These are phyloP conservation scores for Menidia menidia DNA, from an alignment of 2,797 vertebrate species.

Conservation along the genomic window DNA sequence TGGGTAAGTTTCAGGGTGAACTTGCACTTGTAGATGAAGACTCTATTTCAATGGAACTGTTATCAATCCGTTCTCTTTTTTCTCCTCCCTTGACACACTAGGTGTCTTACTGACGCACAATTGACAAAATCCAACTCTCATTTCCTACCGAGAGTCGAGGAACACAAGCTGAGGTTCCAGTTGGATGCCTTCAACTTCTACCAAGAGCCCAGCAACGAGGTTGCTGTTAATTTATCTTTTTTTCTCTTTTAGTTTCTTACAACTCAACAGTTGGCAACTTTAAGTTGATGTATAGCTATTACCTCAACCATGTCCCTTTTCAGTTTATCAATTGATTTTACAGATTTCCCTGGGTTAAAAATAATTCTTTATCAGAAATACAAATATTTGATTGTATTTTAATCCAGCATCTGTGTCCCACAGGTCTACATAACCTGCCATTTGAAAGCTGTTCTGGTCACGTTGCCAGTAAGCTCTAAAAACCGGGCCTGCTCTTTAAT, in stretches of 20 bases:
- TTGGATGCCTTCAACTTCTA: slow-evolving; percentile 77
- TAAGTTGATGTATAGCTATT: too few relatives aligned
- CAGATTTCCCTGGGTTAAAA: not conserved
- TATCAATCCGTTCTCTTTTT: not conserved
- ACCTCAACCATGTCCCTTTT: not conserved
- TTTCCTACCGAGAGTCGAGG: slow-evolving; percentile 66
- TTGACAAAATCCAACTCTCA: slow-evolving; percentile 67
- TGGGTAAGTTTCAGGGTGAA: slow-evolving; percentile 61
- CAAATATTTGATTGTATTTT: not conserved
- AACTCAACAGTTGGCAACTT: too few relatives aligned
- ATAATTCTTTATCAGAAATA: not conserved
- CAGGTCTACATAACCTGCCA: slow-evolving; percentile 78
- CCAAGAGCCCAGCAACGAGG: slow-evolving; percentile 59
- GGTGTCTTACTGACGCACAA: slow-evolving; percentile 74
- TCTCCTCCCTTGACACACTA: slow-evolving; percentile 30
- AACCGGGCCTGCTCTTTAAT: slow-evolving; percentile 77
- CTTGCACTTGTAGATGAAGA: not conserved
- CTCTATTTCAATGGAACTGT: not conserved
- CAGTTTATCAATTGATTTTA: not conserved
- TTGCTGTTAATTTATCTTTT: not conserved
- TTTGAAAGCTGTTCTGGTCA: slow-evolving; percentile 67
- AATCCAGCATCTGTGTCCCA: not conserved
- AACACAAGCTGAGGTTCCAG: slow-evolving; percentile 67
- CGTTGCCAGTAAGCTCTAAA: slow-evolving; percentile 13
- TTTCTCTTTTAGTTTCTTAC: not conserved